phyloP scores from a whole-genome alignment of 1,140 invertebrate genomes.

The Semibalanus balanoides region DNA sequence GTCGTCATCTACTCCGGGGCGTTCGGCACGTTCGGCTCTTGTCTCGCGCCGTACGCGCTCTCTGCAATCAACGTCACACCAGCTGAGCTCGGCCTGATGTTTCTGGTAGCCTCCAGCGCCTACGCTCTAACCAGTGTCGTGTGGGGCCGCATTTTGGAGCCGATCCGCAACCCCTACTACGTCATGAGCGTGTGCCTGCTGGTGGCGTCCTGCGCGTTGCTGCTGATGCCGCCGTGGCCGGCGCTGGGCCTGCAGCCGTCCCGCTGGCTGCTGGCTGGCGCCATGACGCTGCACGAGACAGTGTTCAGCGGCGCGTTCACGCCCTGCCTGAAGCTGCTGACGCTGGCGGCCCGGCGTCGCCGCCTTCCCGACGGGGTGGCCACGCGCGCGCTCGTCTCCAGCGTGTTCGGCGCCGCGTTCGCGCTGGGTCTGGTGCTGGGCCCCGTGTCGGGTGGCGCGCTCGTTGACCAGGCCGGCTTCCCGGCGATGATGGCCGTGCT shows the following conservation, averaged over 20 bases:
- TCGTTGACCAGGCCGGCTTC: background rate
- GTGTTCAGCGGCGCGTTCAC: background rate
- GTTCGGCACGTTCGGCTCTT: background rate
- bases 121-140: background rate
- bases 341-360: too few relatives aligned
- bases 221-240: background rate
- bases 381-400: background rate
- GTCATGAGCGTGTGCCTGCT: background rate
- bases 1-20: background rate
- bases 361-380: background rate
- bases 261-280: background rate
- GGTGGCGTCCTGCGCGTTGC: background rate
- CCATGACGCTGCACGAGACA: background rate
- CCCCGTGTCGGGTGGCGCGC: background rate
- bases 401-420: background rate
- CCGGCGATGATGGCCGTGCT: background rate
- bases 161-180: background rate
- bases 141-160: background rate
- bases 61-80: background rate
- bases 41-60: background rate
- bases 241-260: background rate
- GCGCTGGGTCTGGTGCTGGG: background rate
- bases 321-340: background rate
- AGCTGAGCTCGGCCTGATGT: background rate
- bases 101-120: background rate